Percentiles rank a stretch among this genome's conserved stretches.
These are phyloP conservation scores for Allygus modestus DNA, from an alignment of 2,888 invertebrate species.

Conservation along the genomic window DNA sequence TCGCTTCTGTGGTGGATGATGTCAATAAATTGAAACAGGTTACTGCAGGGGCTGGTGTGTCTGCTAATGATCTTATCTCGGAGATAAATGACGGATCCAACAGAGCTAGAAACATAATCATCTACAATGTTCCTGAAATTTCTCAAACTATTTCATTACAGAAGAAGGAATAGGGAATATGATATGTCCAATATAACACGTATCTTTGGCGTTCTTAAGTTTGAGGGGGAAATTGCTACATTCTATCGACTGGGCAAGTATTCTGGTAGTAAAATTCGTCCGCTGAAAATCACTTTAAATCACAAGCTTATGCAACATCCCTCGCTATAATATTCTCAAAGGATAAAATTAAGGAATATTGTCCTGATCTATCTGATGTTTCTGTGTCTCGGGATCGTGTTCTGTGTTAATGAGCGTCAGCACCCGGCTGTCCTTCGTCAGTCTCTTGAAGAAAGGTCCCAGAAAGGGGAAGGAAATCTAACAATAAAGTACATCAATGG, in stretches of 20 bases:
- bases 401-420: conserved; percentile 10
- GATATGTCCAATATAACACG: conserved; percentile 6
- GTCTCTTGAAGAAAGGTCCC: not conserved
- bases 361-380: conserved; percentile 17
- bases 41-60: not conserved
- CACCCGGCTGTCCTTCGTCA: conserved; percentile 10
- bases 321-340: not conserved
- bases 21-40: conserved; percentile 20
- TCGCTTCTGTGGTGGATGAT: conserved; percentile 32
- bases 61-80: conserved; percentile 25
- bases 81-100: conserved; percentile 39
- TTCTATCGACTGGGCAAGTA: conserved; percentile 7
- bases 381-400: conserved; percentile 27
- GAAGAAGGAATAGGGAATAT: conserved; percentile 19
- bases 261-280: not conserved
- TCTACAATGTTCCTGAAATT: conserved; percentile 34
- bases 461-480: conserved; percentile 22
- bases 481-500: conserved; percentile 49
- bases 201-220: conserved; percentile 17
- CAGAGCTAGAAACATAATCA: conserved; percentile 22
- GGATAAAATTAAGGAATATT: not conserved
- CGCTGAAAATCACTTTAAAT: conserved; percentile 20
- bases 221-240: not conserved
- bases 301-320: not conserved
- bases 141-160: conserved; percentile 6